Evolutionary conservation across 2,888 invertebrate species (phyloP).

Genomic region (Dilophus febrilis): DNA sequence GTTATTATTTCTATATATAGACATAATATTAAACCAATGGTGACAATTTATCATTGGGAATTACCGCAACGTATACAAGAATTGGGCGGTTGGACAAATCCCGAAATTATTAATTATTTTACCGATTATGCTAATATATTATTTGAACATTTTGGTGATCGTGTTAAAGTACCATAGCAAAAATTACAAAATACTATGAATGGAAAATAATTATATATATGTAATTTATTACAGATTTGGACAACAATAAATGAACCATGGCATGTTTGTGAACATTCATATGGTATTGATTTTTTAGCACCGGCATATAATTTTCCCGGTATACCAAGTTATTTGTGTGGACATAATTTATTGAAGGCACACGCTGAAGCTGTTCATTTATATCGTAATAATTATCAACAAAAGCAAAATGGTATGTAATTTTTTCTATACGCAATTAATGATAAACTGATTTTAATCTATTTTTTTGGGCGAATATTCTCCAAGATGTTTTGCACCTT

Average conservation of each 20-base stretch:
- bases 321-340: constrained; percentile 47
- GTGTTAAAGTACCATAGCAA: constrained; percentile 31
- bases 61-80: constrained; percentile 46
- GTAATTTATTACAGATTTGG: constrained; percentile 34
- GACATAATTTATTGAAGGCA: constrained; percentile 54
- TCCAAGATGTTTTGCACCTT: too few species aligned
- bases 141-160: constrained; percentile 41
- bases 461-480: too few species aligned
- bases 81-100: constrained; percentile 50
- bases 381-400: constrained; percentile 40
- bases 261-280: constrained; percentile 30
- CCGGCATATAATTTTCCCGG: constrained; percentile 41
- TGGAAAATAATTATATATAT: constrained; percentile 2
- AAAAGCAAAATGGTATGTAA: constrained; percentile 36
- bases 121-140: constrained; percentile 45
- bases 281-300: constrained; percentile 39
- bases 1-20: constrained; percentile 13
- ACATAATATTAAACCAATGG: constrained; percentile 50
- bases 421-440: too few species aligned
- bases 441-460: too few species aligned
- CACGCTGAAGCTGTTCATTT: constrained; percentile 54
- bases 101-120: constrained; percentile 43
- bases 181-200: too few species aligned
- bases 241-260: constrained; percentile 62
- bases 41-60: constrained; percentile 57